These are phyloP conservation scores for Tenodera sinensis DNA, from an alignment of 2,888 invertebrate species.

Conservation along the genomic window DNA sequence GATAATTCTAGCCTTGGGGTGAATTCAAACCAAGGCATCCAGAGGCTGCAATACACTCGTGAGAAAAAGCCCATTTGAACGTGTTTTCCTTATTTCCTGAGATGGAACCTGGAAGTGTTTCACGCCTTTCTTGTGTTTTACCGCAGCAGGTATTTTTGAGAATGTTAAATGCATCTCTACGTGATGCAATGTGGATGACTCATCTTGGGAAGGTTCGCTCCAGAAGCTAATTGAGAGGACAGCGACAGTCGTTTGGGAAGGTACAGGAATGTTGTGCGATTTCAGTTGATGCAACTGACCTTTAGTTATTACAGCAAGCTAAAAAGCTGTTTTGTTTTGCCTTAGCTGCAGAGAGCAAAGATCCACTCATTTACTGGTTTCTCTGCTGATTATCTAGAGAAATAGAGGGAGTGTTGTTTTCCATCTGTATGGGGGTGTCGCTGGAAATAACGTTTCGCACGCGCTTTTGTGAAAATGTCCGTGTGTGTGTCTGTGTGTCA, in stretches of 20 bases:
- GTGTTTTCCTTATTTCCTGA: background rate
- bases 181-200: background rate
- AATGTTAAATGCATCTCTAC: background rate
- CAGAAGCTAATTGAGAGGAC: background rate
- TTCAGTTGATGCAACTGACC: background rate
- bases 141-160: background rate
- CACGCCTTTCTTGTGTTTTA: background rate
- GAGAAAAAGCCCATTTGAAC: background rate
- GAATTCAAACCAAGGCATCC: background rate
- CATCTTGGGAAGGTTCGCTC: background rate
- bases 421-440: too few species aligned
- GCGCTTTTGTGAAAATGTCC: too few species aligned
- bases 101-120: background rate
- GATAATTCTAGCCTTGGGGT: background rate
- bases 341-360: background rate
- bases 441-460: too few species aligned
- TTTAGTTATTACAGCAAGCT: background rate
- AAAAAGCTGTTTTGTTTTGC: background rate
- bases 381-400: too few species aligned
- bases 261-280: background rate
- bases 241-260: background rate
- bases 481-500: too few species aligned
- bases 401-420: too few species aligned
- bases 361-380: too few species aligned
- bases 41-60: background rate